A percentile compares a stretch with the other conserved stretches of the same genome.
These are phyloP conservation scores for Pseudococcus viburni DNA, from an alignment of 2,888 invertebrate species.

Conservation along the genomic window DNA sequence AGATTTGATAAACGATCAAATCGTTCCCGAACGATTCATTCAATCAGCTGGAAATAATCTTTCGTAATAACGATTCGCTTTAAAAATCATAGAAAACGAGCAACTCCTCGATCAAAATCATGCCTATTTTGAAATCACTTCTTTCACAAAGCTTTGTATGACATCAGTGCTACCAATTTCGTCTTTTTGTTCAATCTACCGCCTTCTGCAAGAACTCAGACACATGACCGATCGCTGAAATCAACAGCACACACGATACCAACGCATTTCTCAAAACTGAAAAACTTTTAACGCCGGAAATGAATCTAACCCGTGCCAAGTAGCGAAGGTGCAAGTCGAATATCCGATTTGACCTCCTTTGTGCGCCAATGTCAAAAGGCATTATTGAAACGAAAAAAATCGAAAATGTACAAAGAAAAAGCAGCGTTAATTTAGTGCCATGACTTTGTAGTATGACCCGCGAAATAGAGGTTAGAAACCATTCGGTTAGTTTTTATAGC, in stretches of 20 bases:
- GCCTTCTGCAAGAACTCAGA: background rate
- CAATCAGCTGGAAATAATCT: background rate
- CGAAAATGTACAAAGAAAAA: slow-evolving; percentile 13
- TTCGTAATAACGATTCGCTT: background rate
- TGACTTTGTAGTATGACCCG: slow-evolving; percentile 47
- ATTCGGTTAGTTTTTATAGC: slow-evolving; percentile 25
- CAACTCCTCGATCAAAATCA: too few relatives aligned
- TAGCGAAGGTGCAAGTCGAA: background rate
- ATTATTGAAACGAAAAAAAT: background rate
- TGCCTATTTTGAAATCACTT: too few relatives aligned
- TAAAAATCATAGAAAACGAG: too few relatives aligned
- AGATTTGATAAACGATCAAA: background rate
- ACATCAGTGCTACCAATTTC: background rate
- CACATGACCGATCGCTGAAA: background rate
- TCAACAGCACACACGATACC: background rate
- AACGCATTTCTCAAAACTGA: background rate
- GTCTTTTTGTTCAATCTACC: too few relatives aligned
- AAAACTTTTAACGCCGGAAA: slow-evolving; percentile 2
- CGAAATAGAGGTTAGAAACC: slow-evolving; percentile 39
- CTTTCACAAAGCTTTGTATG: too few relatives aligned
- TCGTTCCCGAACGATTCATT: background rate
- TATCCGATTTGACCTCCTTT: background rate
- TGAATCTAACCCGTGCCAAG: background rate
- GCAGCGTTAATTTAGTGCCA: slow-evolving; percentile 38
- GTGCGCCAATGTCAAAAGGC: background rate